These are phyloP conservation scores for Argyresthia albistria DNA, from an alignment of 2,888 invertebrate genomes.

Conservation along the genomic window DNA sequence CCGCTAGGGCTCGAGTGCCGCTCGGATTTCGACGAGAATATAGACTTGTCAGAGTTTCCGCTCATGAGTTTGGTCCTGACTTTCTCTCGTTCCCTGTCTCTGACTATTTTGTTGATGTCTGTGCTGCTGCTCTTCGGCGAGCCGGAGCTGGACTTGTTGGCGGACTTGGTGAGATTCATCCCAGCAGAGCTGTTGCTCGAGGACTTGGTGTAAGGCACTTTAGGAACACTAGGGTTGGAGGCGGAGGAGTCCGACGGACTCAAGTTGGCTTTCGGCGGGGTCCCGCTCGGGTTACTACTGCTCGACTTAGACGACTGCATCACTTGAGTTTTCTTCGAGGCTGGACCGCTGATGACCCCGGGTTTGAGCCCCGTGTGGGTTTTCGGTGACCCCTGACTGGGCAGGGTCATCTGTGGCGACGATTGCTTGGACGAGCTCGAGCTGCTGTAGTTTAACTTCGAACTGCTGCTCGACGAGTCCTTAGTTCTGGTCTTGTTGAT, in stretches of 20 bases:
- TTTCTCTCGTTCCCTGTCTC: conserved; percentile 74
- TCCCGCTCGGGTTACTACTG: conserved; percentile 39
- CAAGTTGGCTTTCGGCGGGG: conserved; percentile 55
- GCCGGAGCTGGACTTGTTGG: conserved; percentile 66
- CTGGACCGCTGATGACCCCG: conserved; percentile 89
- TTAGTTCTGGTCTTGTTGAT: conserved; percentile 90
- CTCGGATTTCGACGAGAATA: conserved; percentile 75
- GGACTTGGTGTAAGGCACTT: conserved; percentile 65
- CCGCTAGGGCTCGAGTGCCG: conserved; percentile 79
- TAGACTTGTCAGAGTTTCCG: conserved; percentile 72
- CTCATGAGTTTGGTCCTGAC: conserved; percentile 73
- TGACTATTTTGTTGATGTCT: conserved; percentile 69
- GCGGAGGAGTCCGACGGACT: conserved; percentile 50
- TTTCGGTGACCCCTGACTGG: conserved; percentile 79
- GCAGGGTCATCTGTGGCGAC: conserved; percentile 56
- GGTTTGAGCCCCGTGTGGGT: conserved; percentile 88
- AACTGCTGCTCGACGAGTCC: conserved; percentile 70
- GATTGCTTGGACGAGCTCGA: conserved; percentile 61
- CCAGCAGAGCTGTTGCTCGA: conserved; percentile 50
- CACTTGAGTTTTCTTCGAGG: conserved; percentile 84
- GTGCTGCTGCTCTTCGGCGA: conserved; percentile 75
- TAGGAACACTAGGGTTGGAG: conserved; percentile 34
- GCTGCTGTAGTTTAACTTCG: conserved; percentile 53
- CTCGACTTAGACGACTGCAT: conserved; percentile 66
- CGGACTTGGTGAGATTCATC: conserved; percentile 58